Conservation (phyloP, 1,140 invertebrate species). For the Helicorthomorpha holstii region DNA sequence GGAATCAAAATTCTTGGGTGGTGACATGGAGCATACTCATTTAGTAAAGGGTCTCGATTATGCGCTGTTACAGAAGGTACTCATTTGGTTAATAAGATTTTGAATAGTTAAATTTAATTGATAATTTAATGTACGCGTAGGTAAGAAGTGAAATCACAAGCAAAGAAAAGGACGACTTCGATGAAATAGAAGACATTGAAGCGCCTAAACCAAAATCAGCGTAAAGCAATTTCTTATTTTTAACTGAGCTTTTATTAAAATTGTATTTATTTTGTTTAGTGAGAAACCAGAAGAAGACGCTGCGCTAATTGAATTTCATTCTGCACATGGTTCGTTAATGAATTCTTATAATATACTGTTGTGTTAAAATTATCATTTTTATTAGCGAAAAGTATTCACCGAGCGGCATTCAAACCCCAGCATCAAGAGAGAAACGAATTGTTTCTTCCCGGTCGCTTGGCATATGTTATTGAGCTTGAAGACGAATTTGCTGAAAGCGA, state of each 20-base stretch:
- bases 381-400: conserved; percentile 26
- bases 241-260: neutral
- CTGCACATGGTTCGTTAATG: conserved; percentile 39
- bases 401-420: conserved; percentile 27
- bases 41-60: conserved; percentile 99
- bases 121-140: no score
- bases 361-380: neutral
- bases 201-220: neutral
- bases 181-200: conserved; percentile 37
- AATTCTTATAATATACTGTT: neutral
- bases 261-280: conserved; percentile 3
- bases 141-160: conserved; percentile 50
- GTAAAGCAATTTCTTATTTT: neutral
- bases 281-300: conserved; percentile 10
- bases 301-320: conserved; percentile 43
- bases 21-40: conserved; percentile 99
- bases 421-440: conserved; percentile 67
- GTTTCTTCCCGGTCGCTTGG: conserved; percentile 93
- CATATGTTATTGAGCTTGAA: conserved; percentile 89
- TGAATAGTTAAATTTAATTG: no score
- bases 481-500: conserved; percentile 80
- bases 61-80: conserved; percentile 90
- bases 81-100: neutral
- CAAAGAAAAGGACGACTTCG: conserved; percentile 31
- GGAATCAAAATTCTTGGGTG: conserved; percentile 98